phyloP scores from a whole-genome alignment of 2,797 vertebrate species.

The Vultur gryphus region DNA sequence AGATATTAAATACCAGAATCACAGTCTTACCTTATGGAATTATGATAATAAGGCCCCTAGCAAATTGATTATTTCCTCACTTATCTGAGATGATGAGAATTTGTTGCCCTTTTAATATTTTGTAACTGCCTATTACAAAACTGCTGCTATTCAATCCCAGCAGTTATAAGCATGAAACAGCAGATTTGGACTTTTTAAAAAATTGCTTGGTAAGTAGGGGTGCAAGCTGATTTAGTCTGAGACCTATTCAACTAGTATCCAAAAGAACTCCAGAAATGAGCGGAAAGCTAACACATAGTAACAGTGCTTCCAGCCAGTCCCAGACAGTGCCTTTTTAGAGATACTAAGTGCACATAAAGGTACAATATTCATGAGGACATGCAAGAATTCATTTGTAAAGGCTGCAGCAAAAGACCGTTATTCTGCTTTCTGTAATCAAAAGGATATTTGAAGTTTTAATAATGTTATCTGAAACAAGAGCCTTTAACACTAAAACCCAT shows the following conservation, averaged over 20 bases:
- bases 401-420: neutral
- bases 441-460: neutral
- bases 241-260: neutral
- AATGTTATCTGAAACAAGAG: neutral
- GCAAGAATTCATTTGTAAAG: neutral
- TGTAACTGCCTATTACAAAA: neutral
- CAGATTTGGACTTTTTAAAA: neutral
- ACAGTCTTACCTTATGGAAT: slow-evolving; percentile 41
- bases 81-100: slow-evolving; percentile 43
- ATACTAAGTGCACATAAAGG: neutral
- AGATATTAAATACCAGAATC: slow-evolving; percentile 48
- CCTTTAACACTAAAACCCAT: neutral
- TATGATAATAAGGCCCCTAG: slow-evolving; percentile 61
- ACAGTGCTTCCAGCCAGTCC: neutral
- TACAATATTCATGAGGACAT: neutral
- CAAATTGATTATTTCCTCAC: slow-evolving; percentile 56
- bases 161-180: neutral
- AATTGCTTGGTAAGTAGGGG: neutral
- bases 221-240: neutral
- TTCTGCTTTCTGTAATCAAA: neutral
- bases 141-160: neutral
- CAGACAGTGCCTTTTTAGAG: neutral
- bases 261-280: neutral
- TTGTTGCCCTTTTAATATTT: slow-evolving; percentile 39
- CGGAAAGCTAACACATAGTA: neutral